Percentiles rank a stretch among this genome's conserved stretches.
These are phyloP conservation scores for Tipula confusa DNA, from an alignment of 2,888 invertebrate species.

Conservation along the genomic window DNA sequence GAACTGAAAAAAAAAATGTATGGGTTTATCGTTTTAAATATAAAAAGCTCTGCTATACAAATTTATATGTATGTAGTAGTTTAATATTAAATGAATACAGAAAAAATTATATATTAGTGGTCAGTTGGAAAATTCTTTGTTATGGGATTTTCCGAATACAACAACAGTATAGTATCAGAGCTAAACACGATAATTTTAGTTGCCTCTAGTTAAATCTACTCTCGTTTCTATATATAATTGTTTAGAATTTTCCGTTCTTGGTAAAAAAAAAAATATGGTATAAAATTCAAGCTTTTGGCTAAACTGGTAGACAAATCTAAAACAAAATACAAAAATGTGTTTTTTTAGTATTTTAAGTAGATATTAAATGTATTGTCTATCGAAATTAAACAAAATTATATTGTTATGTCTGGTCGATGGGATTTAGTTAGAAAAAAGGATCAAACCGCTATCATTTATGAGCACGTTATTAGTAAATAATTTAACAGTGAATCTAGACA, in stretches of 20 bases:
- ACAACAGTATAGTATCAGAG: background rate
- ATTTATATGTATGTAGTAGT: background rate
- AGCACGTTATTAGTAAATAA: too few species aligned
- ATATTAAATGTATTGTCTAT: too few species aligned
- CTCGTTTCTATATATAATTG: background rate
- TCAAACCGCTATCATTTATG: too few species aligned
- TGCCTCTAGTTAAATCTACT: background rate
- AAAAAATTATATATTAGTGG: background rate
- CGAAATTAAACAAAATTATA: too few species aligned
- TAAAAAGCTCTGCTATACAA: background rate
- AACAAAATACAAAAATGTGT: too few species aligned
- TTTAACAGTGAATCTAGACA: too few species aligned
- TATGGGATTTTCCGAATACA: background rate
- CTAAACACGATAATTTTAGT: background rate
- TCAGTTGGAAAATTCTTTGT: conserved; percentile 3
- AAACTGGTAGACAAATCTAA: background rate
- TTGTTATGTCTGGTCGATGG: too few species aligned
- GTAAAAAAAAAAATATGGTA: background rate
- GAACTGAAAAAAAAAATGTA: background rate
- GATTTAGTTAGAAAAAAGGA: too few species aligned
- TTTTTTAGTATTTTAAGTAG: too few species aligned
- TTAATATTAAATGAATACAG: background rate
- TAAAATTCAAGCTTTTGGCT: background rate
- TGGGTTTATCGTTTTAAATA: background rate
- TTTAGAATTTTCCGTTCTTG: background rate